Percentiles rank a stretch among this genome's conserved stretches.
Evolutionary conservation across 1,140 invertebrate genomes (phyloP).

Genomic region (Micrasema minimum): DNA sequence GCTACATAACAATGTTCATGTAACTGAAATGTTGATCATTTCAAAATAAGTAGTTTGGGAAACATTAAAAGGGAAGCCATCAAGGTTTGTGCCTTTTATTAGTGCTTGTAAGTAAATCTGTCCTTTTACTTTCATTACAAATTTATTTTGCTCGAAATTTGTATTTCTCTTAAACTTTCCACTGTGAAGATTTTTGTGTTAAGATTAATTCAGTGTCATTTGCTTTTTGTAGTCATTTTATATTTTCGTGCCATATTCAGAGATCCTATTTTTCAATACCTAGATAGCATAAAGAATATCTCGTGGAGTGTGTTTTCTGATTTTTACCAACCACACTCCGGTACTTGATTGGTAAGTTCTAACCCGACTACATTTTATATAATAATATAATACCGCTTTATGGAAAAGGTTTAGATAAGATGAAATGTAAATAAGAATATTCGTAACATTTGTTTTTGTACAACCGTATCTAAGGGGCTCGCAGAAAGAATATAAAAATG

Average conservation of each 20-base stretch:
- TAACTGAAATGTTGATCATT: conserved; percentile 7
- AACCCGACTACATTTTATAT: too few species aligned
- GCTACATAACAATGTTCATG: too few species aligned
- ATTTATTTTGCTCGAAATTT: background rate
- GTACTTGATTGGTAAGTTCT: background rate
- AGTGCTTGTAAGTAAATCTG: conserved; percentile 1
- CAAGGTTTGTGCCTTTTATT: conserved; percentile 14
- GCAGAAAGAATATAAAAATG: too few species aligned
- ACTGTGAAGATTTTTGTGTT: background rate
- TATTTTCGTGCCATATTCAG: conserved; percentile 29
- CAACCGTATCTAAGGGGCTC: too few species aligned
- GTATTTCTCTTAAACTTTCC: too few species aligned
- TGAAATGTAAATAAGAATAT: background rate
- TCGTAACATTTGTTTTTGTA: too few species aligned
- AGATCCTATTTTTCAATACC: background rate
- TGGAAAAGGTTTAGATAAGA: too few species aligned
- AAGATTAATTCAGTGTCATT: conserved; percentile 26
- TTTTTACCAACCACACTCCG: too few species aligned
- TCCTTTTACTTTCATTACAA: background rate
- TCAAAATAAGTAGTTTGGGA: background rate
- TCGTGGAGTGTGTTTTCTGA: too few species aligned
- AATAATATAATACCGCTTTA: too few species aligned
- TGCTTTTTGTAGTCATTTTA: conserved; percentile 23
- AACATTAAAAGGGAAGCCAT: conserved; percentile 6
- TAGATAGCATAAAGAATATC: too few species aligned